A percentile compares a stretch with the other conserved stretches of the same genome.
These are phyloP conservation scores for Sciurus niger DNA, from an alignment of 2,113 vertebrate species.

Conservation along the genomic window DNA sequence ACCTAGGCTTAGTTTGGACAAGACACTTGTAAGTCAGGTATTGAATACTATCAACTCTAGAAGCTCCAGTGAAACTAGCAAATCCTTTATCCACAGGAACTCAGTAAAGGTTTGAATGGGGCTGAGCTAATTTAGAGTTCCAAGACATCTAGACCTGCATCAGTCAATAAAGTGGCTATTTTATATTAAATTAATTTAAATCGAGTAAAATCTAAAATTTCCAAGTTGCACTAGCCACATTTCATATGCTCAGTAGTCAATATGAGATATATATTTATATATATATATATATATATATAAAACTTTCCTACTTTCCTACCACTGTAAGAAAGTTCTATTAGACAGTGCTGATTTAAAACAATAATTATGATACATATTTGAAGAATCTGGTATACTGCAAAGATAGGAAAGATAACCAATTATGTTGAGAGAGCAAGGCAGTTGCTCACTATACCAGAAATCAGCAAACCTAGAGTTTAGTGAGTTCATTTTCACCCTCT, in stretches of 20 bases:
- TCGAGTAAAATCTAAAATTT: constrained; percentile 13
- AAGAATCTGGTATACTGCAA: background rate
- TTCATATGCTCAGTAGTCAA: background rate
- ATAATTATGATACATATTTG: background rate
- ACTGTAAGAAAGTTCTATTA: background rate
- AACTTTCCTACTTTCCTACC: background rate
- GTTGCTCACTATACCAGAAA: background rate
- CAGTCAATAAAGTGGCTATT: background rate
- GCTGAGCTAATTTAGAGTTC: background rate
- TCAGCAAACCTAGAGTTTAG: background rate
- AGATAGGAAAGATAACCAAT: background rate
- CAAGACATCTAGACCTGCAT: background rate
- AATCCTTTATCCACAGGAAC: background rate
- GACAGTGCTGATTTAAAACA: background rate
- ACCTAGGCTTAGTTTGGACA: background rate
- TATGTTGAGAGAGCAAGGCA: background rate
- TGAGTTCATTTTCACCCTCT: background rate
- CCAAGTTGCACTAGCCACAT: background rate
- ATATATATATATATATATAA: background rate
- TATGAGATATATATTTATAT: background rate
- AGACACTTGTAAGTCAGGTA: background rate
- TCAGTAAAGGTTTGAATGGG: background rate
- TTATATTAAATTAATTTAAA: background rate
- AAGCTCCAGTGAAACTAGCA: background rate
- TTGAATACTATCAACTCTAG: background rate